Percentiles rank a stretch among this genome's conserved stretches.
phyloP scores from a whole-genome alignment of 2,888 invertebrate genomes.

The Smittia sp. region DNA sequence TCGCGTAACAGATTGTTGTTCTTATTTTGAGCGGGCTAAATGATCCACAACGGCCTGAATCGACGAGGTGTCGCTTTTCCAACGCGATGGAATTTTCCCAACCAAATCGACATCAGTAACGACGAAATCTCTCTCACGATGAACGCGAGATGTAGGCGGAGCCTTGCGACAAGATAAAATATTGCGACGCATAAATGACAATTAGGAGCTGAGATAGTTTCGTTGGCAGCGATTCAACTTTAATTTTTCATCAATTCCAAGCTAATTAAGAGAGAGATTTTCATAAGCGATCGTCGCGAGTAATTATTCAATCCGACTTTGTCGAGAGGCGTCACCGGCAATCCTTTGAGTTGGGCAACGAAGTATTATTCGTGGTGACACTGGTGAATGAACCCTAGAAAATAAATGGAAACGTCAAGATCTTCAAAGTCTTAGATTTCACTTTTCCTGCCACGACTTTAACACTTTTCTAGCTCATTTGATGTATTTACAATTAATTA shows the following conservation, averaged over 20 bases:
- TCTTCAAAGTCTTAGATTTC: conserved; percentile 18
- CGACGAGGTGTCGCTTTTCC: background rate
- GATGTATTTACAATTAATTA: conserved; percentile 37
- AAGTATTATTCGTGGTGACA: too few species aligned
- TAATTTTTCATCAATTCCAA: conserved; percentile 39
- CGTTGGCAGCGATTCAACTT: conserved; percentile 27
- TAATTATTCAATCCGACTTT: background rate
- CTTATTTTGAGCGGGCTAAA: background rate
- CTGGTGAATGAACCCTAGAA: background rate
- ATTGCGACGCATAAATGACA: conserved; percentile 32
- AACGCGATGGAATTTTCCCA: background rate
- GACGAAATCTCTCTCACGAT: background rate
- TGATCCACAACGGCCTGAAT: background rate
- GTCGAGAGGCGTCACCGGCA: background rate
- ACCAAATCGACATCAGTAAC: conserved; percentile 17
- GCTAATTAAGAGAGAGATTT: conserved; percentile 26
- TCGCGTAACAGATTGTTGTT: background rate
- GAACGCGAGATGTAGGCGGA: conserved; percentile 15
- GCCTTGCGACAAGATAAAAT: conserved; percentile 22
- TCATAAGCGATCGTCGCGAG: background rate
- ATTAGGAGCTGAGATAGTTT: conserved; percentile 28
- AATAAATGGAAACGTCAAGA: background rate
- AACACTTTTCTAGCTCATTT: conserved; percentile 36
- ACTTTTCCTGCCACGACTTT: background rate
- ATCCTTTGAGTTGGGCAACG: too few species aligned